A percentile compares a stretch with the other conserved stretches of the same genome.
Evolutionary conservation across 2,888 invertebrate species (phyloP).

Genomic region (Hydropsyche betteni): DNA sequence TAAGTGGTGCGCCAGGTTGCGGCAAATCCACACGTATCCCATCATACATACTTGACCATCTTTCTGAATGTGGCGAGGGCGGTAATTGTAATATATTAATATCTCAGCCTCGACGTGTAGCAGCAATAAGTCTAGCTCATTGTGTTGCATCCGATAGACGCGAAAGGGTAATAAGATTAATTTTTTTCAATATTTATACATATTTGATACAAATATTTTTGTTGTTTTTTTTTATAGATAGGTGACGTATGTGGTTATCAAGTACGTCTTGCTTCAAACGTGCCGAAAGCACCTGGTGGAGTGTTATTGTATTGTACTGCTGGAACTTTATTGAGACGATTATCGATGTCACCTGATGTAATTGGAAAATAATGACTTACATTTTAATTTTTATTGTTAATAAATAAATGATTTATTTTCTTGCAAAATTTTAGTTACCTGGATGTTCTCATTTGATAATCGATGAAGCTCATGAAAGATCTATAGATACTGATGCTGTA

Average conservation of each 20-base stretch:
- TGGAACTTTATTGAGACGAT: constrained; percentile 67
- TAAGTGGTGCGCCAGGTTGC: constrained; percentile 78
- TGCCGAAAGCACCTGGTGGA: constrained; percentile 65
- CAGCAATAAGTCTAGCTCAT: constrained; percentile 73
- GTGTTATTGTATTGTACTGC: constrained; percentile 76
- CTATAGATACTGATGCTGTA: constrained; percentile 73
- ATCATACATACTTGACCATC: constrained; percentile 67
- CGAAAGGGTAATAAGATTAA: constrained; percentile 62
- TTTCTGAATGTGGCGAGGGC: constrained; percentile 57
- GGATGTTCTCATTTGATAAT: constrained; percentile 74
- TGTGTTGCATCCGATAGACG: constrained; percentile 71
- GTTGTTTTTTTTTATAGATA: constrained; percentile 58
- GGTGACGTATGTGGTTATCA: constrained; percentile 73
- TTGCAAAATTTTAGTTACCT: constrained; percentile 55
- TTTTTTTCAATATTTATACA: constrained; percentile 3
- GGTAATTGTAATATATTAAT: constrained; percentile 68
- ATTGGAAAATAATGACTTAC: constrained; percentile 22
- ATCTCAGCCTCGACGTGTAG: constrained; percentile 74
- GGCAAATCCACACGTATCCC: constrained; percentile 79
- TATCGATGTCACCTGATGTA: constrained; percentile 52
- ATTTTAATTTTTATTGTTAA: constrained; percentile 47
- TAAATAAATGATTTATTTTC: background rate
- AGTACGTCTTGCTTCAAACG: constrained; percentile 67
- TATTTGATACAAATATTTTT: background rate
- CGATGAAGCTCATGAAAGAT: constrained; percentile 80